Conservation (phyloP, 1,140 invertebrate genomes). For the Parasteatoda tepidariorum region DNA sequence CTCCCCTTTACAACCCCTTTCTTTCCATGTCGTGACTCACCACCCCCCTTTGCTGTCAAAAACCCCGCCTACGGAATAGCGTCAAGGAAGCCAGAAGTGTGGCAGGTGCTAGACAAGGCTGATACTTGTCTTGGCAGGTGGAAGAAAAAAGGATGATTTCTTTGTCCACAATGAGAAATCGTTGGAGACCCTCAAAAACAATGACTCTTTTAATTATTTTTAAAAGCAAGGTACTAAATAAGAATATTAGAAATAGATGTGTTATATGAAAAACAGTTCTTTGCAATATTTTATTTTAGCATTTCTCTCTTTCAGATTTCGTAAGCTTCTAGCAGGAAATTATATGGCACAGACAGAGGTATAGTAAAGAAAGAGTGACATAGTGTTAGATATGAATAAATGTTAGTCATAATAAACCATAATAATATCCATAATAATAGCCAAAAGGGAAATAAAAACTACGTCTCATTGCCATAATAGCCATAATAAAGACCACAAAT, state of each 20-base stretch:
- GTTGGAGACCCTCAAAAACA: no score
- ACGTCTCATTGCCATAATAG: no score
- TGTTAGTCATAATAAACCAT: no score
- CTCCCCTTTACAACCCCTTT: background rate
- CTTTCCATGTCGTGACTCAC: conserved; percentile 16
- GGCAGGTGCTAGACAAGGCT: conserved; percentile 52
- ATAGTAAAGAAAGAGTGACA: no score
- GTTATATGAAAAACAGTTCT: background rate
- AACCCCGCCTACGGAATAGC: background rate
- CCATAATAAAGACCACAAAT: no score
- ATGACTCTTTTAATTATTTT: background rate
- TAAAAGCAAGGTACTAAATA: background rate
- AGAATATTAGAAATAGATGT: background rate
- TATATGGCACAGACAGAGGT: background rate
- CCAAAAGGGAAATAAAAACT: no score
- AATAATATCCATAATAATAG: no score
- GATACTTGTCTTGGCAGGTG: conserved; percentile 49
- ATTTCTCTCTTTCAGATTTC: background rate
- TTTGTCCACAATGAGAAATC: background rate
- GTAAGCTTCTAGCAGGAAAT: background rate
- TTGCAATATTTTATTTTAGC: background rate
- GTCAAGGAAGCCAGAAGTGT: conserved; percentile 20
- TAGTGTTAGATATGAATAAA: no score
- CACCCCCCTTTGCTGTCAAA: background rate
- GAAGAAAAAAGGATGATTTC: conserved; percentile 1